These are phyloP conservation scores for Desmodus rotundus DNA, from an alignment of 2,113 vertebrate genomes.

Conservation along the genomic window DNA sequence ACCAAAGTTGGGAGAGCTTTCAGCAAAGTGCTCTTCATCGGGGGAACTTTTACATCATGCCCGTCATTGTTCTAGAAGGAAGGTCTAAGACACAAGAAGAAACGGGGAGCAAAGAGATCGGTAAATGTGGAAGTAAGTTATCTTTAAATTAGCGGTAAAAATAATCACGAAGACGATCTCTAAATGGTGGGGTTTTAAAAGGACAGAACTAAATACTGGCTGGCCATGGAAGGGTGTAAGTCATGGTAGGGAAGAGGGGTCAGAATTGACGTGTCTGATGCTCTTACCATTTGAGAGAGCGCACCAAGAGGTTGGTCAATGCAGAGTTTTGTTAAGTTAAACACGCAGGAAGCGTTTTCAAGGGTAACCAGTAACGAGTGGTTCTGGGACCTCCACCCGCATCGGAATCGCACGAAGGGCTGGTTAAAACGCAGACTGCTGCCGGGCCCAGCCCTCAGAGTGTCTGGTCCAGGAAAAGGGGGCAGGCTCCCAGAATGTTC, in stretches of 20 bases:
- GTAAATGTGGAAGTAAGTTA: neutral
- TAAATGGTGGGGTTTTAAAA: neutral
- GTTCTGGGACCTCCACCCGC: neutral
- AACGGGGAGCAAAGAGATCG: neutral
- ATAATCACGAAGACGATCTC: neutral
- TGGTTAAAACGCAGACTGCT: fast-evolving
- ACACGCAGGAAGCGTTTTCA: neutral
- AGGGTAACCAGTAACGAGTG: neutral
- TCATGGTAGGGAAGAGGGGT: neutral
- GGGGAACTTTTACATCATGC: neutral
- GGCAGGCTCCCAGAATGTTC: neutral
- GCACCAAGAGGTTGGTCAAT: neutral
- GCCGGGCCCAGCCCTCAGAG: fast-evolving
- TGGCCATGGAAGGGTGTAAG: neutral
- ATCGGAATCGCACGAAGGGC: neutral
- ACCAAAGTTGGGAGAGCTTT: neutral
- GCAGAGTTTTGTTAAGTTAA: neutral
- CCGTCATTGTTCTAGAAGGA: neutral
- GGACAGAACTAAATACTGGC: neutral
- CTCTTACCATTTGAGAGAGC: neutral
- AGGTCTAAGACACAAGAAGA: neutral
- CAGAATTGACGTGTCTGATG: neutral
- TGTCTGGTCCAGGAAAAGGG: neutral
- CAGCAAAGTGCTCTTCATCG: neutral
- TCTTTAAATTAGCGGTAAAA: neutral